Evolutionary conservation across 2,797 vertebrate species (phyloP), one percentile per base, ranked within the genome.

Genomic region (Hydrophis major): DNA sequence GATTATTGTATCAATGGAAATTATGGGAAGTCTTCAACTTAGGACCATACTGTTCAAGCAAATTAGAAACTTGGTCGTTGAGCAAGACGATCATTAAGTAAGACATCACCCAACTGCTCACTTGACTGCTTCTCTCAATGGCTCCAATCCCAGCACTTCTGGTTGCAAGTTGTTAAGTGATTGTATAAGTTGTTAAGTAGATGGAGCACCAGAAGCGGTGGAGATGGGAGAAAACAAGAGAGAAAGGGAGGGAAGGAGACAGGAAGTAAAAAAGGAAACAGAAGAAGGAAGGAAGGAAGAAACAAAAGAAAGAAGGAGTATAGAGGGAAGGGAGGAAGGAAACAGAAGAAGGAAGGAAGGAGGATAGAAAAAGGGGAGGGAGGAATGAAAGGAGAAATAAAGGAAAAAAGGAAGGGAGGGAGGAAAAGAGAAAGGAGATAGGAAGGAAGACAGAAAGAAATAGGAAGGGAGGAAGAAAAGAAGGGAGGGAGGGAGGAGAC

Each of bases 381-480:
- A 50, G 50, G 50, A 50, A 50, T 50, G 98, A 98, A 57, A 20
- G 98, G 98, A 99, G 99, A 98, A 98, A 99, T 98, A 99, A 13
- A 56, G 13, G 50, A 50, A 56, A 14, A 14, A 56, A 56, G 5
- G 16, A 37, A 13, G 66, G 16, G 12, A n/a, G 66, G 6, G 16
- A 78, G 12, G 14, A 53, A 53, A 53, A 10, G 2, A 16, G 66
- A 3, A 16, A 32, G 27, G 53, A 53, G 11, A 12, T 53, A n/a
- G 66, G 18, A 14, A 37, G 4, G 14, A 53, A 53, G 53, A 53
- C 0, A 16, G 66, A 3, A 16, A 32, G 27, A 10, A 57, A 37
- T 0, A 12, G 32, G 32, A 2, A 5, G 1, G 78, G 20, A 37
- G 37, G 37, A 11, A 37, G 20, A 20, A 22, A 42, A 53, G 53